These are phyloP conservation scores for Callipepla squamata DNA, from an alignment of 2,113 vertebrate species.

Conservation along the genomic window DNA sequence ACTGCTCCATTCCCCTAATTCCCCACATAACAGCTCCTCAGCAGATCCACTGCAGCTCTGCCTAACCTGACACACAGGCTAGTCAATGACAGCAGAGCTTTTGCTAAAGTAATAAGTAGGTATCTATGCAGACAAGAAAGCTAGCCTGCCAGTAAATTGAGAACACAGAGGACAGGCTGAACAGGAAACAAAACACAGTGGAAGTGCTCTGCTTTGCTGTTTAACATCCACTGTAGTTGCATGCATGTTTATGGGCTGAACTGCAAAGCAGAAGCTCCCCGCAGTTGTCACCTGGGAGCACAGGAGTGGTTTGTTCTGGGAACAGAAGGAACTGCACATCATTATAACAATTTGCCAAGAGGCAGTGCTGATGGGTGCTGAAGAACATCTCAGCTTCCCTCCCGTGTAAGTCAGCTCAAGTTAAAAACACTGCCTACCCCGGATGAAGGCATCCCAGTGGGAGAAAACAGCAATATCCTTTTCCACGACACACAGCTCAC, in stretches of 20 bases:
- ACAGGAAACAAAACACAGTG: fast-evolving
- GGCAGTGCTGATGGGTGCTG: fast-evolving
- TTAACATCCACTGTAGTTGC: fast-evolving
- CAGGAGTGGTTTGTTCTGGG: neutral
- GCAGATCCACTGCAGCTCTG: neutral
- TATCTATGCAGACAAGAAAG: neutral
- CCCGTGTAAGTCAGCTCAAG: neutral
- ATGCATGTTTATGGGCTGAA: neutral
- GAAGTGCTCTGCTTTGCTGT: neutral
- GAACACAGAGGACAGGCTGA: neutral
- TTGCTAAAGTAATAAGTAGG: neutral
- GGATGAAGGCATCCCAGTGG: neutral
- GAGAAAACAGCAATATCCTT: neutral
- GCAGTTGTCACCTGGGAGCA: neutral
- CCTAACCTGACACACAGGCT: neutral
- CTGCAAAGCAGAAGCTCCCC: neutral
- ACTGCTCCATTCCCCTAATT: fast-evolving
- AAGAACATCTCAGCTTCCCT: neutral
- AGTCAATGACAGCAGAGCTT: neutral
- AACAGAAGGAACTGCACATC: neutral
- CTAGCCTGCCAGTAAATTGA: neutral
- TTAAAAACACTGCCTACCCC: neutral
- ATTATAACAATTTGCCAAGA: neutral
- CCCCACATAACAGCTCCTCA: fast-evolving
- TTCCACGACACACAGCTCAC: fast-evolving